A percentile compares a stretch with the other conserved stretches of the same genome.
Conservation (phyloP, 1,140 invertebrate species). For the Atta colombica region DNA sequence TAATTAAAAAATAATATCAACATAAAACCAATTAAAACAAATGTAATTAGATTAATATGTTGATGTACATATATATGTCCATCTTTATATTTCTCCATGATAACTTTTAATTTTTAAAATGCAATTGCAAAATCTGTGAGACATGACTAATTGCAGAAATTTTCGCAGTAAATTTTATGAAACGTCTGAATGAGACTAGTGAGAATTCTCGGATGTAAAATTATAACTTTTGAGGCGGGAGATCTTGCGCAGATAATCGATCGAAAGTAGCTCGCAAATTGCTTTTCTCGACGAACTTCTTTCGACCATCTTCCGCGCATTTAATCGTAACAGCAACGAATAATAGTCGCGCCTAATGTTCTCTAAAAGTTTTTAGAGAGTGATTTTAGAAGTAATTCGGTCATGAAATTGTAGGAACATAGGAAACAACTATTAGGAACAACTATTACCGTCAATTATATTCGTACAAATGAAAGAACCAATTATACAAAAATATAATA, state of each 20-base stretch:
- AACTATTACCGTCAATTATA: not conserved
- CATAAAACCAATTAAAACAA: not conserved
- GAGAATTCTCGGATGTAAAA: conserved; percentile 17
- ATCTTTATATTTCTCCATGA: not conserved
- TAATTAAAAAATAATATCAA: conserved; percentile 38
- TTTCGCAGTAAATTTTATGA: not conserved
- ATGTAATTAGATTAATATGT: conserved; percentile 27
- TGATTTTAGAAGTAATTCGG: conserved; percentile 27
- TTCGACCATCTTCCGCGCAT: conserved; percentile 6
- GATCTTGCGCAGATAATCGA: conserved; percentile 28
- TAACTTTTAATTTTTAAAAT: conserved; percentile 24
- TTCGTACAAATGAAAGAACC: not conserved
- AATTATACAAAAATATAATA: conserved; percentile 16
- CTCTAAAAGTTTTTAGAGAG: conserved; percentile 46
- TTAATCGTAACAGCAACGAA: conserved; percentile 40
- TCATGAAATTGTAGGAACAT: conserved; percentile 2
- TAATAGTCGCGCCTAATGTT: conserved; percentile 46
- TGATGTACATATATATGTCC: not conserved
- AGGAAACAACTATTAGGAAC: not conserved
- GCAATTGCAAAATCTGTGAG: not conserved
- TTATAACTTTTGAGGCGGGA: conserved; percentile 24
- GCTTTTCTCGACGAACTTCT: conserved; percentile 27
- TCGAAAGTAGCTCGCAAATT: conserved; percentile 23
- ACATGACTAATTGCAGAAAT: not conserved
- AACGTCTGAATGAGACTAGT: not conserved